Base-by-base conservation (phyloP, 2,797 vertebrate species). In the Myotis pilosus region DNA sequence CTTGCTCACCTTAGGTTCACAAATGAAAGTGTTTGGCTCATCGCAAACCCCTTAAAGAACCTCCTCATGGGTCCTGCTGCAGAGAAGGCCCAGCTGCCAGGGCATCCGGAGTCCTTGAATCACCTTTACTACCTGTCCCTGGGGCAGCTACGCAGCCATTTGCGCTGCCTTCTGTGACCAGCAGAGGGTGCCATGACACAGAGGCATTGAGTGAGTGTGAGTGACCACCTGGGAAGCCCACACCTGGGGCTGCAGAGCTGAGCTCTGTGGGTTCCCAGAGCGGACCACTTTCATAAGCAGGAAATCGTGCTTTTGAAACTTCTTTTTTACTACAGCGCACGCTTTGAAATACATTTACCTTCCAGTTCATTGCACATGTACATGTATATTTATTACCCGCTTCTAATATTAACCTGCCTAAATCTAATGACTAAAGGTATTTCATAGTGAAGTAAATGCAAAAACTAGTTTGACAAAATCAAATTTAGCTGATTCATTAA, bases 391-490 rank as follows among this genome's bases (percentile, higher is more conserved):
- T 71, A 79, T 83, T 44, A 68, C 49, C 10, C 11, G 23, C 20
- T 69, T 90, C 44, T 72, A 78, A 60, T 47, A 76, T 69, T 92
- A 82, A 71, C 23, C 72, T 16, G 0, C n/a, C 33, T 0, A 83
- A 94, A 79, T 41, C 64, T 86, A 60, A 55, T 57, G 30, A 57
- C 64, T 72, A 11, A 76, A 55, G 36, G 38, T 55, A 92, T 92
- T 76, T 92, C 19, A 38, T 17, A 72, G 49, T 47, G 7, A 94
- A 80, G 69, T 89, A 25, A 33, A 76, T 55, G 53, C 30, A 1
- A 78, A 94, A 88, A 89, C 41, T 53, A 75, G 13, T 69, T 91
- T 41, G 75, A 82, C 60, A 64, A 64, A 92, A 85, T 86, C 41
- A 80, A 69, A 75, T 91, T 41, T 85, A 49, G 23, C 23, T 76